Conservation (phyloP, 2,113 vertebrate genomes). For the Todiramphus chloris region DNA sequence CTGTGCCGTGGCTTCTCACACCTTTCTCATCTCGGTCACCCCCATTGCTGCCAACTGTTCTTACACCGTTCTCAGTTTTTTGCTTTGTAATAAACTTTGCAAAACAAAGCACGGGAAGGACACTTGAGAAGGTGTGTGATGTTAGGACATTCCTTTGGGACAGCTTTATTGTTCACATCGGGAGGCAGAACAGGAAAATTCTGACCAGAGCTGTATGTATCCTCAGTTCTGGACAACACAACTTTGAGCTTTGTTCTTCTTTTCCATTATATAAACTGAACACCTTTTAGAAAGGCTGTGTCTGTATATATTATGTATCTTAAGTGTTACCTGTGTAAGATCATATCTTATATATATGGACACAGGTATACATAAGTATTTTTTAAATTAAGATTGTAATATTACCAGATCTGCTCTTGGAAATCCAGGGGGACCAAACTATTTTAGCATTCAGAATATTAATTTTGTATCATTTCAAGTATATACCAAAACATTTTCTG, state of each 20-base stretch:
- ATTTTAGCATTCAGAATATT: conserved; percentile 74
- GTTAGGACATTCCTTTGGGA: background rate
- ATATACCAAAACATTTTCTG: conserved; percentile 72
- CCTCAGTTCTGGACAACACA: conserved; percentile 12
- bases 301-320: conserved; percentile 64
- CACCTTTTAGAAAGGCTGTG: conserved; percentile 64
- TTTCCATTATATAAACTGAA: conserved; percentile 48
- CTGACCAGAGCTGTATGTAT: background rate
- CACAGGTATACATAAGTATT: conserved; percentile 54
- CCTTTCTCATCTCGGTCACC: background rate
- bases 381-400: conserved; percentile 69
- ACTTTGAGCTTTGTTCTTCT: conserved; percentile 57
- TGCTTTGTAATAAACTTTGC: background rate
- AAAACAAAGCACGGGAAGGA: background rate
- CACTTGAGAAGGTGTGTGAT: background rate
- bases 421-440: conserved; percentile 79
- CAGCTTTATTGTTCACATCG: background rate
- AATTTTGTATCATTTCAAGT: conserved; percentile 78
- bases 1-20: background rate
- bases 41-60: background rate
- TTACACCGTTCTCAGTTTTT: background rate
- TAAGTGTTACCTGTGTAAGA: conserved; percentile 60
- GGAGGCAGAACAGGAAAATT: background rate
- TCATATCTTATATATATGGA: conserved; percentile 60
- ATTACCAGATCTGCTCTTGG: conserved; percentile 73